These are phyloP conservation scores for Camponotus fellah DNA, from an alignment of 2,888 invertebrate genomes.

Conservation along the genomic window DNA sequence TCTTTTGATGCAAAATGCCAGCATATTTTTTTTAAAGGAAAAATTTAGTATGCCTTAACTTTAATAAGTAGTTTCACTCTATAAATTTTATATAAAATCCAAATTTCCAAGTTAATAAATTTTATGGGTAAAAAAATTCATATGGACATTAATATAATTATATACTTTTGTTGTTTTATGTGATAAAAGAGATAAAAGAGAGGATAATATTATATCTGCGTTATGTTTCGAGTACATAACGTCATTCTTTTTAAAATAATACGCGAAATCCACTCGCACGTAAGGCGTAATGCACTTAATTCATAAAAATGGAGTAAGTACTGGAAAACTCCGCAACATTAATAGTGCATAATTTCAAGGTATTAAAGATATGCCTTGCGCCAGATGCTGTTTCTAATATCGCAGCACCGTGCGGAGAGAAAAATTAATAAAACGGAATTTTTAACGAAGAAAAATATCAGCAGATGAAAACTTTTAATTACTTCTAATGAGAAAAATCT, in stretches of 20 bases:
- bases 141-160: background rate
- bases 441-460: conserved; percentile 47
- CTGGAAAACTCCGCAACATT: conserved; percentile 34
- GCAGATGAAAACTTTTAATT: conserved; percentile 50
- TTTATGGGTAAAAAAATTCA: background rate
- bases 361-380: conserved; percentile 33
- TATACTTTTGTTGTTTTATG: background rate
- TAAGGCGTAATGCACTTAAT: conserved; percentile 36
- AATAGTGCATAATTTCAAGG: conserved; percentile 50
- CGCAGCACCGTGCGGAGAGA: background rate
- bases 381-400: conserved; percentile 50
- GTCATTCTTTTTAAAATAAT: background rate
- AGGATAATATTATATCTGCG: background rate
- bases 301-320: conserved; percentile 38
- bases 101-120: background rate
- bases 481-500: conserved; percentile 47
- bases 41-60: background rate
- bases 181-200: background rate
- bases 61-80: background rate
- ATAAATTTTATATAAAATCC: background rate
- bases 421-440: conserved; percentile 48
- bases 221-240: background rate
- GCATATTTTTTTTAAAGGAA: background rate
- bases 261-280: conserved; percentile 4
- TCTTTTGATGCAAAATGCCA: background rate